Evolutionary conservation across 2,888 invertebrate species (phyloP).

Genomic region (Xylocampa areola): DNA sequence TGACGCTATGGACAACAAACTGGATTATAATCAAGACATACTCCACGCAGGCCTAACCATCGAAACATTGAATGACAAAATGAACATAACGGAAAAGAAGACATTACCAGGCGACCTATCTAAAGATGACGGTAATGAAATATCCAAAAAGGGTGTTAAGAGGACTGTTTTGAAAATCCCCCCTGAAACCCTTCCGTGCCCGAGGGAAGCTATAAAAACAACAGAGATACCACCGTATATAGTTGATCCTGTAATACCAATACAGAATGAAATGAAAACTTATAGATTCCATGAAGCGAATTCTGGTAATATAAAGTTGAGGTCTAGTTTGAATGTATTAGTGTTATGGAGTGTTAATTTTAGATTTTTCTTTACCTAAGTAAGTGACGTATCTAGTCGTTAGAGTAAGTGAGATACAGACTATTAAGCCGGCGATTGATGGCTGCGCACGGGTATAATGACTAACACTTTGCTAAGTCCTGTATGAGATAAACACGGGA

Average conservation of each 20-base stretch:
- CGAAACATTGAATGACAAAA: conserved; percentile 77
- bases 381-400: conserved; percentile 70
- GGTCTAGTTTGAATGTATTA: conserved; percentile 59
- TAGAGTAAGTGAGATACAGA: conserved; percentile 77
- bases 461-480: conserved; percentile 54
- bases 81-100: conserved; percentile 77
- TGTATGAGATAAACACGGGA: conserved; percentile 53
- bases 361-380: conserved; percentile 81
- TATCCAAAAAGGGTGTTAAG: conserved; percentile 77
- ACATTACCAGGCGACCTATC: conserved; percentile 62
- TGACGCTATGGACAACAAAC: conserved; percentile 70
- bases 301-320: conserved; percentile 61
- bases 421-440: conserved; percentile 67
- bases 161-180: conserved; percentile 81
- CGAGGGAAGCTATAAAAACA: conserved; percentile 76
- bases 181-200: conserved; percentile 83
- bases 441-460: conserved; percentile 60
- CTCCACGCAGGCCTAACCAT: conserved; percentile 78
- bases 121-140: conserved; percentile 67
- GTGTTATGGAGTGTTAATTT: conserved; percentile 76
- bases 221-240: conserved; percentile 78
- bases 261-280: conserved; percentile 87
- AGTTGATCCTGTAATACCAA: conserved; percentile 82
- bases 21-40: conserved; percentile 79
- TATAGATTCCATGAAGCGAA: conserved; percentile 81